Base-by-base conservation (phyloP, 2,888 invertebrate species). In the Tenthredo notha region DNA sequence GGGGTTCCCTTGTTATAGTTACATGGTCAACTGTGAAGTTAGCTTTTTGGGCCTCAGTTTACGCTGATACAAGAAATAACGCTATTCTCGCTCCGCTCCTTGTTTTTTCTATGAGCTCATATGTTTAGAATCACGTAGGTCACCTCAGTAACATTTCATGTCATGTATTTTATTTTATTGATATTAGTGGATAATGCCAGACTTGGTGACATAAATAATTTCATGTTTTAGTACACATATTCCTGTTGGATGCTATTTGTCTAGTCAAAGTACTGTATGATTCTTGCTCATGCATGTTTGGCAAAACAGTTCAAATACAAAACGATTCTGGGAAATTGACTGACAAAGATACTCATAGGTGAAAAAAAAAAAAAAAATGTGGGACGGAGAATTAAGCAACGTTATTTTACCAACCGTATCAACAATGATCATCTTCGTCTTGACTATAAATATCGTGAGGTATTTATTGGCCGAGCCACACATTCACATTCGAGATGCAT, bases 401-500 rank as follows among this genome's bases (percentile, higher is more conserved):
- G 90, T 94, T 85, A 89, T 94, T 54, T 84, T 94, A 37, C 94
- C 94, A 37, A 93, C 94, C 58, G 88, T 94, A 72, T 93, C 94
- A 47, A 94, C 94, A 5, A 90, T 95, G 87, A 90, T 94, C 50
- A 89, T 95, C 83, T 94, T 95, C 89, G 89, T 94, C 86, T 88
- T 94, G 43, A 94, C 94, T 33, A 88, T 94, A 85, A 92, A 93
- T 89, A 87, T 93, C 84, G 90, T 93, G 72, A 94, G 92, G 90
- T 94, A 94, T 90, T 89, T 95, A 61, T 91, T 94, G 87, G 92
- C 92, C 75, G 94, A 94, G 87, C 90, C 92, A 43, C 94, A 93
- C 88, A 94, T 95, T 85, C 94, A 94, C 29, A 93, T 95, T 58
- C 92, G 94, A 89, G 95, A 94, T 89, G 92, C 93, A 65, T 93